Base-by-base conservation (phyloP, 2,113 vertebrate genomes). In the Corythaixoides concolor region DNA sequence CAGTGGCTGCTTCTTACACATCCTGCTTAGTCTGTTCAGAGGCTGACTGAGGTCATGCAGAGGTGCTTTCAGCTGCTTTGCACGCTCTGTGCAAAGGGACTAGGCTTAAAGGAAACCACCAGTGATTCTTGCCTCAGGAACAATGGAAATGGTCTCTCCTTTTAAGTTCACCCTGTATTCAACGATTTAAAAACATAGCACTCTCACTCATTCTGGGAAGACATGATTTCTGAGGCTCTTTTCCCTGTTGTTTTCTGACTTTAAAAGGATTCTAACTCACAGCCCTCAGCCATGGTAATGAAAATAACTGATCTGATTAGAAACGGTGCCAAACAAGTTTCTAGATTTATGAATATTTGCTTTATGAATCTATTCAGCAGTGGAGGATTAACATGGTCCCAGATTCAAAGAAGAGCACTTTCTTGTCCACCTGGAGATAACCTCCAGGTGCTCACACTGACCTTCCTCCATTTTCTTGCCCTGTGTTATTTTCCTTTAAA, bases 1-100 rank as follows among this genome's bases (percentile, higher is more conserved):
- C 86, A 78, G 27, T 72, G 80, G 19, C 39, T 90, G 66, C 81
- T 88, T 1, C 43, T 92, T 87, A 49, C 30, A n/a, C 35, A 59
- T 62, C 39, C 43, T 94, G 56, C 73, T 87, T 41, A 41, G 49
- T 78, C 60, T 94, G 64, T 92, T 92, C 66, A 82, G 92, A 94
- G 86, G 90, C 73, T 94, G 88, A 23, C 69, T 94, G 83, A 92
- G 90, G 95, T 94, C 90, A 89, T 62, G 76, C 89, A 92, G 88
- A 95, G 86, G 85, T 47, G 68, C 16, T 90, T 90, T n/a, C 28
- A 93, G 69, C 74, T 92, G 73, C 84, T 90, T 92, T 78, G 92
- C 92, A 94, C 4, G 12, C 90, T 95, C 92, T 92, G 90, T 96
- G 96, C 69, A 89, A 93, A 78, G 90, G 80, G 95, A 89, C 80